phyloP scores from a whole-genome alignment of 2,113 vertebrate genomes.

The Thalassoma bifasciatum region DNA sequence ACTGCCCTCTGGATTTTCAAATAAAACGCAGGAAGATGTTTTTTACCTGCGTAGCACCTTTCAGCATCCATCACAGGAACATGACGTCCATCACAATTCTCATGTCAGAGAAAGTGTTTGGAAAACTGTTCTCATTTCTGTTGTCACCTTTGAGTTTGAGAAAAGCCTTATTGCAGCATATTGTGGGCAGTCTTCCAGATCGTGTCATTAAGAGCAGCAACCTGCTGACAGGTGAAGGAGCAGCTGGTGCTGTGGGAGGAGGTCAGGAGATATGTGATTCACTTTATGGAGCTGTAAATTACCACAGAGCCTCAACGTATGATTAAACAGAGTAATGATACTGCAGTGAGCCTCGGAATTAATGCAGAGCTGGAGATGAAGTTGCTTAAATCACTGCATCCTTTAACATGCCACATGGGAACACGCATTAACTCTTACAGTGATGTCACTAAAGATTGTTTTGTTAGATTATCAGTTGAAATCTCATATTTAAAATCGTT shows the following conservation, averaged over 20 bases:
- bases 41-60: slow-evolving; percentile 22
- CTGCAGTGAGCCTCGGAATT: slow-evolving; percentile 1
- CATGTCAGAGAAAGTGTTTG: background rate
- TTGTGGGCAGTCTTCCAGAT: slow-evolving; percentile 27
- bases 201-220: slow-evolving; percentile 35
- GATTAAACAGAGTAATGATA: slow-evolving; percentile 18
- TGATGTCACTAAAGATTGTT: background rate
- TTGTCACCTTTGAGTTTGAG: background rate
- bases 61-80: slow-evolving; percentile 31
- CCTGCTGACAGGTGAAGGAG: slow-evolving; percentile 52
- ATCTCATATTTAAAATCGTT: background rate
- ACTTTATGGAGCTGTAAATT: slow-evolving; percentile 52
- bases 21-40: slow-evolving; percentile 20
- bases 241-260: slow-evolving; percentile 30
- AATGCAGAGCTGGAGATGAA: background rate
- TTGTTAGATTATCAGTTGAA: background rate
- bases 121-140: background rate
- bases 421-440: background rate
- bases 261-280: slow-evolving; percentile 36
- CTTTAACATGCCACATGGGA: background rate
- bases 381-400: background rate
- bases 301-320: slow-evolving; percentile 15
- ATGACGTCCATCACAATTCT: slow-evolving; percentile 14
- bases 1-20: slow-evolving; percentile 36
- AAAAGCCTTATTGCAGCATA: slow-evolving; percentile 8